phyloP scores from a whole-genome alignment of 2,888 invertebrate genomes.

The Tipula unca region DNA sequence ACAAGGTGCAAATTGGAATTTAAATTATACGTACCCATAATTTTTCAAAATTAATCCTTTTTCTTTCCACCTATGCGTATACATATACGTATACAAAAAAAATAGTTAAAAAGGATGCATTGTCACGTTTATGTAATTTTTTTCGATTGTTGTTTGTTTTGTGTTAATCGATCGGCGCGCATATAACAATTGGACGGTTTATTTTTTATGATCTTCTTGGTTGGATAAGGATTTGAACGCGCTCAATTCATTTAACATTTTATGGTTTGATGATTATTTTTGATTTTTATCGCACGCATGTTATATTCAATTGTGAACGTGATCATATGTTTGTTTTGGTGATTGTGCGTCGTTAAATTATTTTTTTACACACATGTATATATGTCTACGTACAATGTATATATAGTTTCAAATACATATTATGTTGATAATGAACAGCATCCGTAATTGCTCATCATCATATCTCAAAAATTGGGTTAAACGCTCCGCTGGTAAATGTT shows the following conservation, averaged over 20 bases:
- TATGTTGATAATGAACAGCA: too few species aligned
- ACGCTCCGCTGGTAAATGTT: too few species aligned
- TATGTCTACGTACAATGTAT: too few species aligned
- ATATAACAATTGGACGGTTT: not conserved
- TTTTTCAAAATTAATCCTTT: not conserved
- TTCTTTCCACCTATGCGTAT: not conserved
- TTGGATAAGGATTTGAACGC: not conserved
- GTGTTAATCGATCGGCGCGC: not conserved
- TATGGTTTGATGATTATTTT: not conserved
- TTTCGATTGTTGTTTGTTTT: not conserved
- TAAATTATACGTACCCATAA: not conserved
- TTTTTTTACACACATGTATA: too few species aligned
- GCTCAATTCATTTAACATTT: not conserved
- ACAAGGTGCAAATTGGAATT: conserved; percentile 14
- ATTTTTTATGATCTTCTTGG: not conserved
- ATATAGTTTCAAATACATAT: too few species aligned
- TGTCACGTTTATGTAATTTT: not conserved
- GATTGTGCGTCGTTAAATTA: not conserved
- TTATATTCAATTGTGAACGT: not conserved
- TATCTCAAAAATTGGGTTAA: too few species aligned
- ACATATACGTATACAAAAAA: too few species aligned
- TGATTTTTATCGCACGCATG: not conserved
- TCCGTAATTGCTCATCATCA: too few species aligned
- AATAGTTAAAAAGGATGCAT: not conserved
- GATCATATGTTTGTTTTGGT: not conserved